A percentile compares a stretch with the other conserved stretches of the same genome.
phyloP scores from a whole-genome alignment of 1,140 invertebrate genomes.

The Mycetomoellerius zeteki region DNA sequence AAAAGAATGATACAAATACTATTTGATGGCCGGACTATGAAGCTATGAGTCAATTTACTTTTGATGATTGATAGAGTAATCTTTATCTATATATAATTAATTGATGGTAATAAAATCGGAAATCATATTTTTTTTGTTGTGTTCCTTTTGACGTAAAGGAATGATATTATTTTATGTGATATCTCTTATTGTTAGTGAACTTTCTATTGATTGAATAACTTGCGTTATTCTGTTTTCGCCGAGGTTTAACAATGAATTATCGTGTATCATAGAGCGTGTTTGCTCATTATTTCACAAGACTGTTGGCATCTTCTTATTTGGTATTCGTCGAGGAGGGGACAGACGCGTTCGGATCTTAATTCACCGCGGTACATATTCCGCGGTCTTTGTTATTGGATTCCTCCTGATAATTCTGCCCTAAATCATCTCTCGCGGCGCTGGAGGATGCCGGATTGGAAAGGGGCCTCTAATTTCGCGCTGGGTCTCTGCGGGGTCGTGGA shows the following conservation, averaged over 20 bases:
- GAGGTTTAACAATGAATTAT: not conserved
- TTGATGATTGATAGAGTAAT: no score
- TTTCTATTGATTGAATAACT: not conserved
- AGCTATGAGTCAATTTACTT: no score
- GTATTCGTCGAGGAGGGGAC: constrained; percentile 7
- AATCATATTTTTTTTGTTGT: no score
- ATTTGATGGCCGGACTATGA: no score
- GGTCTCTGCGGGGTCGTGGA: constrained; percentile 86
- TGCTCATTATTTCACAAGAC: not conserved
- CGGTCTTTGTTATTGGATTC: constrained; percentile 85
- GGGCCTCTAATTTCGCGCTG: constrained; percentile 83
- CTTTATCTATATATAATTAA: no score
- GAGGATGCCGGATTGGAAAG: constrained; percentile 76
- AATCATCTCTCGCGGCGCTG: constrained; percentile 81
- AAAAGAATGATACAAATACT: no score
- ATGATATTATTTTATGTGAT: not conserved
- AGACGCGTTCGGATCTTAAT: constrained; percentile 82
- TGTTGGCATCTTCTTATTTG: constrained; percentile 18
- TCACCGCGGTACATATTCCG: constrained; percentile 82
- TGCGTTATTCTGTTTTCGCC: not conserved
- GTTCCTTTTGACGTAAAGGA: no score
- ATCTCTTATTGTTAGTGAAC: not conserved
- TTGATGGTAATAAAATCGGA: no score
- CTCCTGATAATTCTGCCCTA: constrained; percentile 85
- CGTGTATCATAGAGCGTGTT: not conserved